A percentile compares a stretch with the other conserved stretches of the same genome.
Conservation (phyloP, 2,888 invertebrate genomes). For the Torymus texanus region DNA sequence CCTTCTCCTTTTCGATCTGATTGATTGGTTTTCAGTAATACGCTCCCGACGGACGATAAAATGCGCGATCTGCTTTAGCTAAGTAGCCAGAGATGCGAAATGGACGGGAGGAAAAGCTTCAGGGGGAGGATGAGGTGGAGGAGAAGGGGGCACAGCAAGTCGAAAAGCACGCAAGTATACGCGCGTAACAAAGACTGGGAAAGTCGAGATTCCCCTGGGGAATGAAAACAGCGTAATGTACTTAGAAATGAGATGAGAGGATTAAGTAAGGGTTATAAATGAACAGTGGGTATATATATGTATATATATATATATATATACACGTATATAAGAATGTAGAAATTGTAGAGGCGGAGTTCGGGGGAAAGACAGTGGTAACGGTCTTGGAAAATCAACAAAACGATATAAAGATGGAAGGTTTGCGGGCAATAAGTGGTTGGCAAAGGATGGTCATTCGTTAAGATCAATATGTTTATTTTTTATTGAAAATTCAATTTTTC, state of each 20-base stretch:
- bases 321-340: not conserved
- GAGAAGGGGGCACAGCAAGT: too few relatives aligned
- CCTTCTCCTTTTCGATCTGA: slow-evolving; percentile 24
- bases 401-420: not conserved
- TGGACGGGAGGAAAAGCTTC: not conserved
- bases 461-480: too few relatives aligned
- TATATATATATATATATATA: not conserved
- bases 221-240: slow-evolving; percentile 15
- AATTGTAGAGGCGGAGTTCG: not conserved
- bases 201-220: slow-evolving; percentile 6
- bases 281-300: not conserved
- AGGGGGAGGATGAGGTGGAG: not conserved
- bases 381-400: slow-evolving; percentile 16
- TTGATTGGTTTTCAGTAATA: slow-evolving; percentile 47
- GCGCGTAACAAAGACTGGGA: not conserved
- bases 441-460: not conserved
- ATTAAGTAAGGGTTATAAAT: slow-evolving; percentile 3
- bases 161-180: too few relatives aligned
- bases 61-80: slow-evolving; percentile 13
- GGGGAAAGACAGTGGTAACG: not conserved
- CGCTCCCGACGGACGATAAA: slow-evolving; percentile 5
- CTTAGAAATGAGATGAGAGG: not conserved
- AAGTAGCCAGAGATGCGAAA: slow-evolving; percentile 28
- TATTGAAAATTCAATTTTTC: too few relatives aligned
- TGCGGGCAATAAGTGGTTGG: not conserved